Conservation (phyloP, 1,140 invertebrate species). For the Cotesia typhae region DNA sequence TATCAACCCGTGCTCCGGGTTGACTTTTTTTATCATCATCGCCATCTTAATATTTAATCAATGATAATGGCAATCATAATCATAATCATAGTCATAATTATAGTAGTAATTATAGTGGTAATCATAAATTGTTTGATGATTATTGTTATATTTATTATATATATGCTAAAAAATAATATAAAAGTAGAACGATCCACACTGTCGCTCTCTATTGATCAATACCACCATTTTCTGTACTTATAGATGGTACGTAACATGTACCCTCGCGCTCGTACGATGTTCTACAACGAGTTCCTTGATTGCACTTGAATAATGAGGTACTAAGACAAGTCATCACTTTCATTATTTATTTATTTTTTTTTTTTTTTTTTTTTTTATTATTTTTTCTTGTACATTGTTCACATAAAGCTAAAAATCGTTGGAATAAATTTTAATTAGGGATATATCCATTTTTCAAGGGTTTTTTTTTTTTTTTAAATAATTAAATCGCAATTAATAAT, state of each 20-base stretch:
- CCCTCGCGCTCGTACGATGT: constrained; percentile 64
- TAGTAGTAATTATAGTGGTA: background rate
- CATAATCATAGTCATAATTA: background rate
- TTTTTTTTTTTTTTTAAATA: too few relatives aligned
- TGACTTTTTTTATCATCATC: constrained; percentile 12
- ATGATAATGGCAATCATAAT: background rate
- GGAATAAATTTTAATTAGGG: background rate
- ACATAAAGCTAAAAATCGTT: constrained; percentile 29
- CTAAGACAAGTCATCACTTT: constrained; percentile 63
- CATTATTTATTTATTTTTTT: constrained; percentile 52
- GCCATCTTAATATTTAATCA: too few relatives aligned
- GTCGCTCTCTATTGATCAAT: constrained; percentile 61
- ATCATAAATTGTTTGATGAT: background rate
- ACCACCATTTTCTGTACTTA: constrained; percentile 66
- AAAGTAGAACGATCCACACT: constrained; percentile 51
- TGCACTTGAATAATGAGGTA: constrained; percentile 65
- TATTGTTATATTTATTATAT: constrained; percentile 12
- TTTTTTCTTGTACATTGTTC: constrained; percentile 29
- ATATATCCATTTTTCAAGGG: too few relatives aligned
- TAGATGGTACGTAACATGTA: constrained; percentile 66
- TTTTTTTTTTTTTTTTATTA: constrained; percentile 35
- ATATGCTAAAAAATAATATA: constrained; percentile 15
- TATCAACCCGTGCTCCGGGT: background rate
- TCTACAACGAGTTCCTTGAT: constrained; percentile 65
- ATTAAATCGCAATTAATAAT: too few relatives aligned